These are phyloP conservation scores for Psilanteris sp. DNA, from an alignment of 1,140 invertebrate species.

Conservation along the genomic window DNA sequence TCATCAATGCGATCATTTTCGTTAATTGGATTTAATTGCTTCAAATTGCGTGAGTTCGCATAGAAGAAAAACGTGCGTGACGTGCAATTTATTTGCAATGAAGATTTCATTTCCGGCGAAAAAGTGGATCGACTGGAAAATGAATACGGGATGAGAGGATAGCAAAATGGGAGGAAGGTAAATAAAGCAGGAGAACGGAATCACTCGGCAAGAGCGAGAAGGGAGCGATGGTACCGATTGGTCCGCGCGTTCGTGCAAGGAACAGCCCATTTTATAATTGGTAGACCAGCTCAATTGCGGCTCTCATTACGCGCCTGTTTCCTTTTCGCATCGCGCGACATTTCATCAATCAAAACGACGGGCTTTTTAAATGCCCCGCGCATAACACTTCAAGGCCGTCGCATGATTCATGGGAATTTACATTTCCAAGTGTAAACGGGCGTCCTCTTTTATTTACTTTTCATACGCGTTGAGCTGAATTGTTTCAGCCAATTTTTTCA, in stretches of 20 bases:
- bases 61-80: constrained; percentile 26
- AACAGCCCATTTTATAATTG: constrained; percentile 74
- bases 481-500: too few relatives aligned
- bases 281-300: constrained; percentile 75
- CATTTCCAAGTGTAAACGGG: constrained; percentile 14
- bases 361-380: constrained; percentile 25
- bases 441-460: too few relatives aligned
- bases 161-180: constrained; percentile 26
- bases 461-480: too few relatives aligned
- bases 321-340: constrained; percentile 70
- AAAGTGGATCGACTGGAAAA: constrained; percentile 47
- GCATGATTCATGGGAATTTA: constrained; percentile 40
- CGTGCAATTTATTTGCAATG: constrained; percentile 35
- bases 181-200: constrained; percentile 41
- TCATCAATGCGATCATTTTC: not conserved
- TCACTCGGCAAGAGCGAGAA: constrained; percentile 38
- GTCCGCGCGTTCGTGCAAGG: constrained; percentile 69
- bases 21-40: constrained; percentile 14
- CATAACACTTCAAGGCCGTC: constrained; percentile 30
- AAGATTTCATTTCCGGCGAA: constrained; percentile 52
- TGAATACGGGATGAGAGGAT: constrained; percentile 30
- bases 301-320: constrained; percentile 75
- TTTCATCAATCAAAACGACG: constrained; percentile 52
- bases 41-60: constrained; percentile 12
- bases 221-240: constrained; percentile 72